These are phyloP conservation scores for Oscheius sp. DNA, from an alignment of 2,888 invertebrate species.

Conservation along the genomic window DNA sequence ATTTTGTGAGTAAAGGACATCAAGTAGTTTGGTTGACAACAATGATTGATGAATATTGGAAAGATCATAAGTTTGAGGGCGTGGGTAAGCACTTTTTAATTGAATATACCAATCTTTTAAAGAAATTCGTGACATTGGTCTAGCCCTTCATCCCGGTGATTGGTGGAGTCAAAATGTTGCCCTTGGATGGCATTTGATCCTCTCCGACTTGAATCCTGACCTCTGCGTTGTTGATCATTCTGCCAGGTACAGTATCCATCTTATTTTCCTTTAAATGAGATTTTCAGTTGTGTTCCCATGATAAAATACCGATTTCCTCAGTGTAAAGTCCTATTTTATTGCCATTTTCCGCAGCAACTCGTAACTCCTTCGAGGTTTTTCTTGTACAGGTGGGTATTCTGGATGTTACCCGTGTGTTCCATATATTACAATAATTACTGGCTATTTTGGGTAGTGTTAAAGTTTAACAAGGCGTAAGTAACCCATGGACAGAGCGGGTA, in stretches of 20 bases:
- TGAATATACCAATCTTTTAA: slow-evolving; percentile 1
- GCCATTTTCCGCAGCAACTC: slow-evolving; percentile 72
- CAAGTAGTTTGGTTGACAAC: slow-evolving; percentile 72
- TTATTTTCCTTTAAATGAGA: too few relatives aligned
- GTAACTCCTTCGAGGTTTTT: slow-evolving; percentile 72
- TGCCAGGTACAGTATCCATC: slow-evolving; percentile 57
- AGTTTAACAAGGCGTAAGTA: too few relatives aligned
- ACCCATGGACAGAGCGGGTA: too few relatives aligned
- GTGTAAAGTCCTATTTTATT: slow-evolving; percentile 70
- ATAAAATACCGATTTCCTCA: slow-evolving; percentile 71
- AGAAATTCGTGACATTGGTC: slow-evolving; percentile 68
- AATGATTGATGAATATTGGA: slow-evolving; percentile 73
- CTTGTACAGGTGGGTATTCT: slow-evolving; percentile 61
- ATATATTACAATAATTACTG: too few relatives aligned
- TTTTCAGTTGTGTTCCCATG: slow-evolving; percentile 70
- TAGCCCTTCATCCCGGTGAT: slow-evolving; percentile 71
- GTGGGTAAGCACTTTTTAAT: slow-evolving; percentile 59
- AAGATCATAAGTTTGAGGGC: slow-evolving; percentile 65
- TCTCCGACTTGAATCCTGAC: slow-evolving; percentile 67
- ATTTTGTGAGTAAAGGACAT: slow-evolving; percentile 62
- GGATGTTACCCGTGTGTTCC: too few relatives aligned
- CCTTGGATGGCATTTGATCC: slow-evolving; percentile 67
- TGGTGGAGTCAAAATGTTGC: slow-evolving; percentile 72
- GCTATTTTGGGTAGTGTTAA: too few relatives aligned
- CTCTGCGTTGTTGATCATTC: slow-evolving; percentile 71